Evolutionary conservation across 2,797 vertebrate species (phyloP), one percentile per base, ranked within the genome.

Genomic region (Myotis pilosus): DNA sequence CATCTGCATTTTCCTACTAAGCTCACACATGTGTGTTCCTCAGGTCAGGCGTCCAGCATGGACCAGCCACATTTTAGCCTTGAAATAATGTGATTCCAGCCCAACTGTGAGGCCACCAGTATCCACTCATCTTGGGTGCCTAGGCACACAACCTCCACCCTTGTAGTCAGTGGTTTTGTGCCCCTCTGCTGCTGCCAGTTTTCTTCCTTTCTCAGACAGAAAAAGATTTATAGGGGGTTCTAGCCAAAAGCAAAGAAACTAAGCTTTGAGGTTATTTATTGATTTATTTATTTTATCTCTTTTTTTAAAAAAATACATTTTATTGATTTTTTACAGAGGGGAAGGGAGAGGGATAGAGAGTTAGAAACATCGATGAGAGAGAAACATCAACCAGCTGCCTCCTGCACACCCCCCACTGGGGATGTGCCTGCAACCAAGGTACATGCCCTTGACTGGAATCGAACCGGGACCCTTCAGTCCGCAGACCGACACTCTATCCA

Each of bases 21-120:
- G 23, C 25, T 51, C 53, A 41, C 15, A 47, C 23, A 1, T 5
- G 17, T 16, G 33, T 33, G 47, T n/a, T 19, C 41, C 25, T 57
- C 6, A 20, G 17, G 36, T n/a, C 23, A 49, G 51, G 5, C 7
- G 2, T n/a, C 74, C 16, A 15, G 53, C 16, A 47, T 2, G 10
- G 16, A n/a, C 41, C 38, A 38, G 16, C 15, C 5, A 62, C 10
- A 3, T 68, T 62, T 78, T 62, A 72, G 7, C 33, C 83, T 12
- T 55, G 22, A 41, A 15, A 17, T 12, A 3, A 83, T 4, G 0
- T 12, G 55, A 36, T 33, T 64, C 20, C 81, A 86, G 25, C 10
- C 28, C 33, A 8, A 6, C 38, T 0, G 0, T 9, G 47, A 74
- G 7, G 19, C 30, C 1, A 5, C 30, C 9, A 62, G 44, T 19